phyloP scores from a whole-genome alignment of 2,113 vertebrate genomes.

The Elachura formosa region DNA sequence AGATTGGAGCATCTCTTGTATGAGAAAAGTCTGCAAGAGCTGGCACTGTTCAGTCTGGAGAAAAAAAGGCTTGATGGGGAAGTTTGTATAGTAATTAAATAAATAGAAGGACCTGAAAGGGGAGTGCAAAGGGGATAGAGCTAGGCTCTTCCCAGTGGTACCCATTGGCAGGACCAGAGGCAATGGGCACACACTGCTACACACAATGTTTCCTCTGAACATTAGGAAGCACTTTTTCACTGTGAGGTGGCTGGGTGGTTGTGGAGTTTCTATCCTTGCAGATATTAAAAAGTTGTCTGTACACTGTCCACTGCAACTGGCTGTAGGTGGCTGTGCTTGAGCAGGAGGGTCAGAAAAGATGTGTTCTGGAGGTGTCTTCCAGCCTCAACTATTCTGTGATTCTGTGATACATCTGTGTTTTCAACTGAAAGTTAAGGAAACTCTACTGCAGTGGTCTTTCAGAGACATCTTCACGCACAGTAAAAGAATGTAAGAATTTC shows the following conservation, averaged over 20 bases:
- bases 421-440: neutral
- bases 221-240: neutral
- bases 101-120: neutral
- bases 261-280: neutral
- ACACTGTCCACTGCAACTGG: neutral
- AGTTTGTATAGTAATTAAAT: neutral
- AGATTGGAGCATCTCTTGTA: neutral
- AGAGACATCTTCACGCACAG: neutral
- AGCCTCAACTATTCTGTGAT: neutral
- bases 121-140: neutral
- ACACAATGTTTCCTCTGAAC: neutral
- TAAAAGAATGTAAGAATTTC: neutral
- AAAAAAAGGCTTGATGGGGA: neutral
- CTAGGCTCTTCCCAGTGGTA: neutral
- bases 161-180: neutral
- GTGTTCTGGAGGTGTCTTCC: neutral
- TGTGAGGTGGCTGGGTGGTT: neutral
- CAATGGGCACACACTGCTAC: neutral
- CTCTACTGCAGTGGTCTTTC: neutral
- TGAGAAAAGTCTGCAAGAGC: neutral
- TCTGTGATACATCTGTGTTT: neutral
- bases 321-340: neutral
- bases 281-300: neutral
- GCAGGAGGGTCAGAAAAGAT: neutral
- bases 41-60: neutral